Evolutionary conservation across 1,140 invertebrate genomes (phyloP).

Genomic region (Formica selysi): DNA sequence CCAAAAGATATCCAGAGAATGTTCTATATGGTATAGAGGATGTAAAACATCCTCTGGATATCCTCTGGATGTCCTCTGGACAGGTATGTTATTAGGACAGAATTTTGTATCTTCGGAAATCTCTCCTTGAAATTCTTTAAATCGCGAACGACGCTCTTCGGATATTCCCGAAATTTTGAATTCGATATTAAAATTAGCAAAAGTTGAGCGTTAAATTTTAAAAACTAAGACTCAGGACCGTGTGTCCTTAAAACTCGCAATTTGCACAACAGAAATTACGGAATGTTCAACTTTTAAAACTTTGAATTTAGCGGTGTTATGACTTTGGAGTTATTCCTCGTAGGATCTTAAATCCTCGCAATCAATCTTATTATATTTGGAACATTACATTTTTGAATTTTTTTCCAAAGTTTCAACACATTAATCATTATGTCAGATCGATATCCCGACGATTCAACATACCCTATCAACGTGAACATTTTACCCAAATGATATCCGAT

Average conservation of each 20-base stretch:
- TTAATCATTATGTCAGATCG: background rate
- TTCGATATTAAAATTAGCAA: background rate
- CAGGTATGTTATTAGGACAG: no score
- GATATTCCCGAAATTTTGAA: background rate
- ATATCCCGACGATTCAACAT: background rate
- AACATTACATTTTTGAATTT: background rate
- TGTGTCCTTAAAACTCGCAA: background rate
- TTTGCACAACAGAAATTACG: background rate
- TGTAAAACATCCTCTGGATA: no score
- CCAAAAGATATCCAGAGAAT: no score
- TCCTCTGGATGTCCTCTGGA: no score
- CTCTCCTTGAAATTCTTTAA: background rate
- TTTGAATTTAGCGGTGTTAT: background rate
- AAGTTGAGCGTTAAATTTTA: background rate
- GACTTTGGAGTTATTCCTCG: background rate
- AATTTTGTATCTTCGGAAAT: background rate
- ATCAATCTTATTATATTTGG: background rate
- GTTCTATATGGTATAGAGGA: no score
- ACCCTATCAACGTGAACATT: background rate
- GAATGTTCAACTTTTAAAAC: background rate
- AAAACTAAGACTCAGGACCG: no score
- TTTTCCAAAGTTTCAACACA: background rate
- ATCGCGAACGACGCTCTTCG: background rate
- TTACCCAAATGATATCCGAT: background rate
- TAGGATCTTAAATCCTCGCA: conserved; percentile 10